Evolutionary conservation across 2,113 vertebrate genomes (phyloP).

Genomic region (Lagopus leucura): DNA sequence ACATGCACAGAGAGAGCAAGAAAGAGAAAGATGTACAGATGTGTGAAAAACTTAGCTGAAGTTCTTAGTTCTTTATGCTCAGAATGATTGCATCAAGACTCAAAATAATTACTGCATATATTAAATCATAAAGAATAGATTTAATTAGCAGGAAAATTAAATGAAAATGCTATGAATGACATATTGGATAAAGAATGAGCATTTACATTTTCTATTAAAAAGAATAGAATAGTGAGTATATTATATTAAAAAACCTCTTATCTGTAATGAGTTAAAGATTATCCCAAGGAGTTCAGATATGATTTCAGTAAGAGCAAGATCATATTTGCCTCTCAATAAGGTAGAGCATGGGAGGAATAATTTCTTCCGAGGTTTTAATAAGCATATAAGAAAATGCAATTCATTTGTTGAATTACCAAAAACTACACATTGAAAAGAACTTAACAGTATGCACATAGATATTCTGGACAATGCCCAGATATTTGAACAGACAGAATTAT

Average conservation of each 20-base stretch:
- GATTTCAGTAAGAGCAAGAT: not conserved
- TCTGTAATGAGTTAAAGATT: slow-evolving; percentile 5
- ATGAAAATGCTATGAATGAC: not conserved
- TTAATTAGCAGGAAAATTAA: not conserved
- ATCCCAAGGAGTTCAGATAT: not conserved
- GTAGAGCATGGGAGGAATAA: not conserved
- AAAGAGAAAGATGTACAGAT: not conserved
- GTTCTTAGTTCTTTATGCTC: not conserved
- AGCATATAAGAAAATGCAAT: not conserved
- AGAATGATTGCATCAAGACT: not conserved
- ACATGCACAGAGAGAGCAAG: not conserved
- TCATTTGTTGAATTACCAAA: not conserved
- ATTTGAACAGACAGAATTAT: not conserved
- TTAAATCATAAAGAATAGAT: not conserved
- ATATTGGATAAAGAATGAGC: not conserved
- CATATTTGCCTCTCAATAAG: slow-evolving; percentile 12
- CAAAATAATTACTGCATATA: not conserved
- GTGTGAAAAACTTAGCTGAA: not conserved
- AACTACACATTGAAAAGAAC: not conserved
- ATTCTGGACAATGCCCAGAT: not conserved
- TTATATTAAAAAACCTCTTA: not conserved
- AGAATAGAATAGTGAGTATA: not conserved
- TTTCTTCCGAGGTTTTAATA: not conserved
- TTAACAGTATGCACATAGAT: not conserved
- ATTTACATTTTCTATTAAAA: slow-evolving; percentile 29